Evolutionary conservation across 2,888 invertebrate genomes (phyloP), one percentile per base, ranked within the genome.

Genomic region (Pandemis cinnamomeana): DNA sequence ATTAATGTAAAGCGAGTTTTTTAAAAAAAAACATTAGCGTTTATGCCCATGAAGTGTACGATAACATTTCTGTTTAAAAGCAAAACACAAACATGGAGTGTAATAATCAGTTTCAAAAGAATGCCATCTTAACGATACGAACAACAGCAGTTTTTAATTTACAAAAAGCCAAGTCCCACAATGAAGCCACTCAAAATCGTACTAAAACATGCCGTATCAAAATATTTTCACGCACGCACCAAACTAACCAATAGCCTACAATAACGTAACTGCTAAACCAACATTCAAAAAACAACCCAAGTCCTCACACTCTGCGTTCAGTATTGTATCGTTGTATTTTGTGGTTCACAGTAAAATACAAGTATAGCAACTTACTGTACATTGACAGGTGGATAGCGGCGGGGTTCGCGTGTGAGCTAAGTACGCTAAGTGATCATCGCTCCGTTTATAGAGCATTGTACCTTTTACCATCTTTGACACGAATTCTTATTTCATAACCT

Each of bases 221-320:
- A 77, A 77, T 77, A 76, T 75, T 77, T 75, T 72, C 75, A 75
- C 76, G 77, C 71, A 71, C 70, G 71, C 72, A 67, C 69, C 61
- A 71, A 46, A 46, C 61, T 63, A 61, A 67, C 72, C 67, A 69
- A 68, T 69, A 69, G 58, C 68, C 72, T 42, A 72, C 62, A 68
- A 69, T 69, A 72, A 69, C 63, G 48, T 55, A 55, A n/a, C 44
- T 44, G n/a, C 67, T 20, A 61, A 41, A 42, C 0, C 6, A 7
- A 36, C 58, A 20, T 13, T 53, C 58, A n/a, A 73, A 73, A 69
- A 51, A 5, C 42, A 66, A 73, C 69, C 42, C 27, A 53, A 67
- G 10, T 0, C 15, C n/a, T 13, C 4, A 5, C 6, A 67, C 2
- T 63, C 5, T 41, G 11, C 36, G 67, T 68, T 7, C 44, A 44